Percentiles rank a stretch among this genome's conserved stretches.
Evolutionary conservation across 1,140 invertebrate genomes (phyloP).

Genomic region (Acromyrmex echinatior): DNA sequence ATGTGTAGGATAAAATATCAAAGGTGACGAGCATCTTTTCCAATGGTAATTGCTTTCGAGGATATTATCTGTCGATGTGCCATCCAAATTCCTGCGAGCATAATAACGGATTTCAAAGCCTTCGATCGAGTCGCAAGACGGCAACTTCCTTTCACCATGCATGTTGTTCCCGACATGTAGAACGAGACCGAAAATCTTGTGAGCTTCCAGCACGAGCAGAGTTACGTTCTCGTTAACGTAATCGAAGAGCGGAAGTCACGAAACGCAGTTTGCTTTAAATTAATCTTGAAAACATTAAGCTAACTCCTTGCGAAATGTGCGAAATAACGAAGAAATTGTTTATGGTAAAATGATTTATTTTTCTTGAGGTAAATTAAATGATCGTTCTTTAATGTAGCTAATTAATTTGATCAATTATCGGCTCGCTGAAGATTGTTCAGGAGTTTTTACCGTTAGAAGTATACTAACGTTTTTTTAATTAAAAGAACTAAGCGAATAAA

Average conservation of each 20-base stretch:
- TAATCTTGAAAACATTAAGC: not conserved
- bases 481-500: too few relatives aligned
- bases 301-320: not conserved
- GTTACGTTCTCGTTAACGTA: conserved; percentile 43
- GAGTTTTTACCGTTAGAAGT: not conserved
- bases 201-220: conserved; percentile 8
- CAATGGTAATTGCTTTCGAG: not conserved
- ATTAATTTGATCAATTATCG: not conserved
- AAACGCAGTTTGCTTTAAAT: not conserved
- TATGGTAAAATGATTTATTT: not conserved
- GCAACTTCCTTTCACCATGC: conserved; percentile 67
- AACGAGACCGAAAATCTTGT: conserved; percentile 63
- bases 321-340: not conserved
- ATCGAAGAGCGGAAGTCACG: conserved; percentile 55
- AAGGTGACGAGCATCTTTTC: not conserved
- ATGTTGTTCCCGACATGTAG: conserved; percentile 40
- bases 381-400: not conserved
- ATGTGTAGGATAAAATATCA: not conserved
- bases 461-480: too few relatives aligned
- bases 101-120: conserved; percentile 38
- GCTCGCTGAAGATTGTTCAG: not conserved
- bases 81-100: conserved; percentile 17
- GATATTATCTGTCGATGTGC: not conserved
- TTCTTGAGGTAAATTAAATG: not conserved
- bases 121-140: conserved; percentile 35